These are phyloP conservation scores for Tricholauxania praeusta DNA, from an alignment of 2,888 invertebrate genomes.

Conservation along the genomic window DNA sequence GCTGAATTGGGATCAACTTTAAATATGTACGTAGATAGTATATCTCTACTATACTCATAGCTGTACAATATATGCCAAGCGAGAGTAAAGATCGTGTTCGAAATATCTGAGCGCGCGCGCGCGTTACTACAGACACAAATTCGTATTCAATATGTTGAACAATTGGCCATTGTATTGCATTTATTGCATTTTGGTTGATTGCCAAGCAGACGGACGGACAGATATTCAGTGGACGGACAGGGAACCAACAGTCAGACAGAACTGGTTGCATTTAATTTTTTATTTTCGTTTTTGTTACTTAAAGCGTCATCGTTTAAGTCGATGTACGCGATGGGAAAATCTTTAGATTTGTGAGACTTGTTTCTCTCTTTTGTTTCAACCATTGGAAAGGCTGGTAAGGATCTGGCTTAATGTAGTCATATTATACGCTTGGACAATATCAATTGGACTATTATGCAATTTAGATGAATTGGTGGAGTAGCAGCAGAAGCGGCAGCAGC, in stretches of 20 bases:
- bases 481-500: too few relatives aligned
- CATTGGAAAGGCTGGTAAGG: slow-evolving; percentile 11
- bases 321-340: slow-evolving; percentile 23
- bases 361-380: slow-evolving; percentile 32
- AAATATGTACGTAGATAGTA: neutral
- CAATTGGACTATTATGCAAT: slow-evolving; percentile 51
- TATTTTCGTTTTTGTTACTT: neutral
- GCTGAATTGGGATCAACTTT: slow-evolving; percentile 22
- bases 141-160: slow-evolving; percentile 42
- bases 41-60: neutral
- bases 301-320: slow-evolving; percentile 2
- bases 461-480: slow-evolving; percentile 42
- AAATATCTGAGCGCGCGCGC: slow-evolving; percentile 37
- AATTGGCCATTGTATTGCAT: slow-evolving; percentile 39
- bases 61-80: slow-evolving; percentile 1
- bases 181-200: slow-evolving; percentile 25
- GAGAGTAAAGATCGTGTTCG: slow-evolving; percentile 27
- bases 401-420: slow-evolving; percentile 42
- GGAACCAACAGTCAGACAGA: slow-evolving; percentile 3
- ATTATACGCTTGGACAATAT: slow-evolving; percentile 51
- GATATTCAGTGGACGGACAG: neutral
- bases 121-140: slow-evolving; percentile 39
- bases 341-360: neutral
- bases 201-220: neutral
- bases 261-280: slow-evolving; percentile 34